phyloP scores from a whole-genome alignment of 2,888 invertebrate genomes.

The Microctonus aethiopoides region DNA sequence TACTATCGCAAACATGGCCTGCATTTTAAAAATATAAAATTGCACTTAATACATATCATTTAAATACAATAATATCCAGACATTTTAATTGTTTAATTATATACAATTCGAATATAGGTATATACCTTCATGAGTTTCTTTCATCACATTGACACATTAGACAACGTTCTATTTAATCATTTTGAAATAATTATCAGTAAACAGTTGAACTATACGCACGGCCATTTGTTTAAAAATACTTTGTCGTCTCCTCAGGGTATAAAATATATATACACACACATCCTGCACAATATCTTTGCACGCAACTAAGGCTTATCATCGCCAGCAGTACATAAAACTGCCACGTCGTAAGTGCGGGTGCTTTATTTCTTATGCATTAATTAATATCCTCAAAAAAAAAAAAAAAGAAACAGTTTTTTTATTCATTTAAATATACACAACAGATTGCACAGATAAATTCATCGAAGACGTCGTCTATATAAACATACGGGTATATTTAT shows the following conservation, averaged over 20 bases:
- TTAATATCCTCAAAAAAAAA: background rate
- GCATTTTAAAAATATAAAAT: too few species aligned
- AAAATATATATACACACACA: too few species aligned
- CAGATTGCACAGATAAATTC: background rate
- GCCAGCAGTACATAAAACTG: background rate
- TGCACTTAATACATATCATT: too few species aligned
- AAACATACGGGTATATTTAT: background rate
- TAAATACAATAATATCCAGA: too few species aligned
- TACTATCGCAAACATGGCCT: too few species aligned
- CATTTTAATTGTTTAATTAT: too few species aligned
- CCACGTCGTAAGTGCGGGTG: background rate
- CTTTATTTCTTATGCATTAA: background rate
- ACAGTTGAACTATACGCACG: background rate
- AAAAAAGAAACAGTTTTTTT: background rate
- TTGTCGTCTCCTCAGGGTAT: background rate
- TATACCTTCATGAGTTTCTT: background rate
- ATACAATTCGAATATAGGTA: background rate
- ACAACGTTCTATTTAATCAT: background rate
- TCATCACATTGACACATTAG: background rate
- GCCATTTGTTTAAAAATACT: background rate
- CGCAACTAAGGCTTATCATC: background rate
- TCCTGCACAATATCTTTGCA: too few species aligned
- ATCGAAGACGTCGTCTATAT: background rate
- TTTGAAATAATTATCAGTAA: background rate
- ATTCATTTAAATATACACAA: background rate